Base-by-base conservation (phyloP, 2,797 vertebrate species). In the Rachycentron canadum region DNA sequence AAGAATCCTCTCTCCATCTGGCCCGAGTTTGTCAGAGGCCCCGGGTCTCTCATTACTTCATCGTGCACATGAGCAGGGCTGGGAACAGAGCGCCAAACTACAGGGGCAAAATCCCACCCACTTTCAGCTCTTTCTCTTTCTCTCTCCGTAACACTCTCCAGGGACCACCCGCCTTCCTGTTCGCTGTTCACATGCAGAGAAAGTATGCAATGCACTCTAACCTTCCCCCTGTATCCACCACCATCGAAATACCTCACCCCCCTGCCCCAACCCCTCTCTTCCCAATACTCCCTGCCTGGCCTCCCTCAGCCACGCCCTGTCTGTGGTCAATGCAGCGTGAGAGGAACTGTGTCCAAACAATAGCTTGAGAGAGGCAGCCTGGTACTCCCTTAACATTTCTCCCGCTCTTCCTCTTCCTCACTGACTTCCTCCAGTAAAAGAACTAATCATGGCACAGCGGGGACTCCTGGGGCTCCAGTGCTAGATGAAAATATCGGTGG, bases 321-420 rank as follows among this genome's bases (percentile, higher is more conserved):
- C 92, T 94, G 91, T 93, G 90, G 92, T 93, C 92, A 92, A 76
- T 91, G 85, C 89, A 84, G 88, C 90, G 75, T 92, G 91, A 93
- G 91, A 92, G 89, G 78, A 91, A 90, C 87, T 87, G 86, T 89
- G 90, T 93, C 89, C 89, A 92, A 94, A 95, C 93, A 95, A 95
- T 92, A 89, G 90, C 79, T 67, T 77, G 56, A 65, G 87, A 86
- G 75, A 86, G 78, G 77, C 78, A 75, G 79, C 69, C 73, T 69
- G 56, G 63, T 70, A 59, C 73, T 69, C 81, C 49, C 66, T 43
- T 43, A 28, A 70, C 69, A 62, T 70, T 80, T 85, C 58, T 77
- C 25, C 45, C 56, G 40, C 71, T 84, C 58, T 78, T 78, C 85
- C 79, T 87, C 79, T 88, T 88, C 88, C 88, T 84, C 79, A 74